Evolutionary conservation across 2,888 invertebrate species (phyloP), one percentile per base, ranked within the genome.

Genomic region (Ichneumon xanthorius): DNA sequence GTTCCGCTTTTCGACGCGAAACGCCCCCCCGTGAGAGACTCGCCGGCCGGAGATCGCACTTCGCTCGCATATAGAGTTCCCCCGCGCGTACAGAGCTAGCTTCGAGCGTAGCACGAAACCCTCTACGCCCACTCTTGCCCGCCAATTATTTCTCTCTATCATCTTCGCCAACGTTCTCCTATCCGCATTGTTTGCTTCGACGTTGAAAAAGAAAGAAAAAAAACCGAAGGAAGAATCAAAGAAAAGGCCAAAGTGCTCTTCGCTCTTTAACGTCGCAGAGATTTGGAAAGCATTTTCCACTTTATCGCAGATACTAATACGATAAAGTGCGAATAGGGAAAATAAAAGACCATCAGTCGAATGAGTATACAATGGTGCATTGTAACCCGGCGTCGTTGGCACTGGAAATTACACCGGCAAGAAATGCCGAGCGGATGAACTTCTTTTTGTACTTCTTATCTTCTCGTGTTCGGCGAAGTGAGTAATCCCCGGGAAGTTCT

Each of bases 1-100:
- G 87, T 87, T 87, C 83, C 81, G 87, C 87, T 85, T 88, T 88
- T 88, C 85, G 88, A 87, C 88, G 86, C 80, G 80, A 80, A 86
- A 88, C 87, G 87, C 85, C 88, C 4, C 16, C 40, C 40, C 78
- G 79, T 76, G 77, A 58, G 58, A 67, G 70, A 40, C 50, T 71
- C 37, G 45, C 48, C 22, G 63, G 30, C 30, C 30, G 11, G 65
- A 19, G 61, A 80, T 77, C 48, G 70, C 73, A 45, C 80, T 80
- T 50, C 19, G 65, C 76, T 55, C 76, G 71, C 71, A 37, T 58
- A 58, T 58, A 58, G 58, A 58, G 55, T 53, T 55, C 61, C 22
- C 40, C 22, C 63, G 48, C 40, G 55, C 50, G 19, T 70, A 75
- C 68, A 58, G 30, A 50, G 30, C 37, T 76, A 71, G 71, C 78